These are phyloP conservation scores for Phymanthus crucifer DNA, from an alignment of 92 coral and sea anemone genomes.

Conservation along the genomic window DNA sequence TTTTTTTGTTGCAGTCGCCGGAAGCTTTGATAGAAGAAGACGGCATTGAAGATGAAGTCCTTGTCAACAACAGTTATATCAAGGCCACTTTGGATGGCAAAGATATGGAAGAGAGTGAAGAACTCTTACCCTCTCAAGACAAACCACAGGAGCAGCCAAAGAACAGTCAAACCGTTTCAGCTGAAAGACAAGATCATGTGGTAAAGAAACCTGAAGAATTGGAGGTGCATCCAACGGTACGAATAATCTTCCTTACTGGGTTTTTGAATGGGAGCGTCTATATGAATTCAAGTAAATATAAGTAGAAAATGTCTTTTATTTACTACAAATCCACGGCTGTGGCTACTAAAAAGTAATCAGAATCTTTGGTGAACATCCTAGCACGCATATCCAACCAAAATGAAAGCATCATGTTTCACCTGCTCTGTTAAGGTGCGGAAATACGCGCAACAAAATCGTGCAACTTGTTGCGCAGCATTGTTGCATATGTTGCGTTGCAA, in stretches of 20 bases:
- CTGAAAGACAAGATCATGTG: not conserved
- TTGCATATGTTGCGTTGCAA: no score
- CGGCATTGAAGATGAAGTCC: not conserved
- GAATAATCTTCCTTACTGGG: not conserved
- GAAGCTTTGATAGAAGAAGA: slow-evolving; percentile 26
- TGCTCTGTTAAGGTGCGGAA: no score
- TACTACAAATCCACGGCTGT: no score
- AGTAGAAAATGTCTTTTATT: no score
- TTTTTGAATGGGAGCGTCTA: no score
- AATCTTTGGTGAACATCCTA: no score
- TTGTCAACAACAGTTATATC: slow-evolving; percentile 9
- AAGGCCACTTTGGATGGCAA: slow-evolving; percentile 9
- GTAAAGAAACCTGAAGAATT: not conserved
- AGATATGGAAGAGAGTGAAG: not conserved
- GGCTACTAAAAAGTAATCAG: no score
- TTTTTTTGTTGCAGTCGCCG: slow-evolving; percentile 16
- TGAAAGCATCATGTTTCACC: no score
- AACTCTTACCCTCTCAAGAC: not conserved
- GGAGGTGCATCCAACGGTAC: not conserved
- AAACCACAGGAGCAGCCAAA: not conserved
- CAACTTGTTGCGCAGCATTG: no score
- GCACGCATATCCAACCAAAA: no score
- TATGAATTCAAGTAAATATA: no score
- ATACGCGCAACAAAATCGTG: no score
- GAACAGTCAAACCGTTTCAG: not conserved